Conservation (phyloP, 1,140 invertebrate genomes). For the Episyrphus balteatus region DNA sequence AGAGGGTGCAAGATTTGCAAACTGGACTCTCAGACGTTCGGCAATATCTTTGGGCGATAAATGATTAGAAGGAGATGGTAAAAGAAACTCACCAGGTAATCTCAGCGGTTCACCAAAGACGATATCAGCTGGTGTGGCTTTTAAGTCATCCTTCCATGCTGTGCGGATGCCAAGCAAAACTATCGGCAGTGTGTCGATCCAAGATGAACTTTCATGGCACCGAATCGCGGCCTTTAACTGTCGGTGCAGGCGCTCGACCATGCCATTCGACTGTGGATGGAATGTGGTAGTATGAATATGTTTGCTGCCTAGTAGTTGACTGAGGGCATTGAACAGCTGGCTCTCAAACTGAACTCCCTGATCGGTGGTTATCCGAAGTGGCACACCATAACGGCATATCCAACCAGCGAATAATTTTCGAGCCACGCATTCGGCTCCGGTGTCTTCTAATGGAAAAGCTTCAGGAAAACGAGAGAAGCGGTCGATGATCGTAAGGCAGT, state of each 20-base stretch:
- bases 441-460: slow-evolving; percentile 32
- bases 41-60: too few species aligned
- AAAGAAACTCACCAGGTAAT: slow-evolving; percentile 34
- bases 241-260: slow-evolving; percentile 36
- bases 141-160: slow-evolving; percentile 7
- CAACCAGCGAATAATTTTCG: slow-evolving; percentile 13
- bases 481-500: slow-evolving; percentile 38
- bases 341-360: slow-evolving; percentile 33
- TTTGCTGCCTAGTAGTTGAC: slow-evolving; percentile 14
- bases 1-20: too few species aligned
- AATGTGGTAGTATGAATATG: slow-evolving; percentile 29
- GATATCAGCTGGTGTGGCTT: slow-evolving; percentile 5
- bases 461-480: slow-evolving; percentile 35
- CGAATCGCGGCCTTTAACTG: slow-evolving; percentile 33
- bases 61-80: too few species aligned
- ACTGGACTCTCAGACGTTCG: too few species aligned
- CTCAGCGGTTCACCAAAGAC: slow-evolving; percentile 18
- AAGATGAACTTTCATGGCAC: slow-evolving; percentile 4
- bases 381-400: slow-evolving; percentile 25
- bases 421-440: slow-evolving; percentile 20
- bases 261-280: slow-evolving; percentile 32
- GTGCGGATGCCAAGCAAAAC: slow-evolving; percentile 18
- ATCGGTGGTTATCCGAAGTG: slow-evolving; percentile 24
- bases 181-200: slow-evolving; percentile 12
- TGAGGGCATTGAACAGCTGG: slow-evolving; percentile 18